phyloP scores from a whole-genome alignment of 2,888 invertebrate genomes.

The Tupiocoris notatus region DNA sequence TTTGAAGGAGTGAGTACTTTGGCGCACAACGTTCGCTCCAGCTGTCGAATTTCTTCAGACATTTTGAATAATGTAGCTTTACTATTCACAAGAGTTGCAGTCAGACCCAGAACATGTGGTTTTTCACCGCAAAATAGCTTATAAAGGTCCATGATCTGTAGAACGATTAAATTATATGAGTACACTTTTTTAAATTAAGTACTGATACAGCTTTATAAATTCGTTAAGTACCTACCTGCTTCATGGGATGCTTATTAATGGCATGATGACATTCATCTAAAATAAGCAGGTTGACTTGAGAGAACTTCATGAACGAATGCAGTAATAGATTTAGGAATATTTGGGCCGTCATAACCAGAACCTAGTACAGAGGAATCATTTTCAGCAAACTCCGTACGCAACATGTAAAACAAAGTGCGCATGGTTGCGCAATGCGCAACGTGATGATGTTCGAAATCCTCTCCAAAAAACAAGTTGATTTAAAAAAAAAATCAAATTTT shows the following conservation, averaged over 20 bases:
- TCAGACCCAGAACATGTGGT: slow-evolving; percentile 79
- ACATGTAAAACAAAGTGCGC: too few species aligned
- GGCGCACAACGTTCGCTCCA: slow-evolving; percentile 74
- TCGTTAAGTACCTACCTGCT: slow-evolving; percentile 64
- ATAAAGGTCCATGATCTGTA: slow-evolving; percentile 49
- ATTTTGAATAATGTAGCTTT: slow-evolving; percentile 62
- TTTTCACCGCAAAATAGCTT: slow-evolving; percentile 59
- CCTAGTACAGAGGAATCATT: too few species aligned
- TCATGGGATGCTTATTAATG: slow-evolving; percentile 77
- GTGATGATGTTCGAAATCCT: too few species aligned
- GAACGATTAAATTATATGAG: too few species aligned
- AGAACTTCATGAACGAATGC: slow-evolving; percentile 61
- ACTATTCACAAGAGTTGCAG: slow-evolving; percentile 80
- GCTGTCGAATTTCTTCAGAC: slow-evolving; percentile 56
- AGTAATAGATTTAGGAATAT: slow-evolving; percentile 71
- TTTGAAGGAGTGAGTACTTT: slow-evolving; percentile 70
- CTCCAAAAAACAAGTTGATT: too few species aligned
- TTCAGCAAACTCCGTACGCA: too few species aligned
- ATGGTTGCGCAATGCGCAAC: too few species aligned
- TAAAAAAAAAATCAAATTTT: too few species aligned
- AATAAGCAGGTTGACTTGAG: slow-evolving; percentile 73
- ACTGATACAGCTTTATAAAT: too few species aligned
- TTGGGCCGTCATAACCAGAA: slow-evolving; percentile 80
- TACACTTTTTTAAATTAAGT: too few species aligned
- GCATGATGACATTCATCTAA: slow-evolving; percentile 96